Evolutionary conservation across 2,113 vertebrate genomes (phyloP).

Genomic region (Ageneiosus marmoratus): DNA sequence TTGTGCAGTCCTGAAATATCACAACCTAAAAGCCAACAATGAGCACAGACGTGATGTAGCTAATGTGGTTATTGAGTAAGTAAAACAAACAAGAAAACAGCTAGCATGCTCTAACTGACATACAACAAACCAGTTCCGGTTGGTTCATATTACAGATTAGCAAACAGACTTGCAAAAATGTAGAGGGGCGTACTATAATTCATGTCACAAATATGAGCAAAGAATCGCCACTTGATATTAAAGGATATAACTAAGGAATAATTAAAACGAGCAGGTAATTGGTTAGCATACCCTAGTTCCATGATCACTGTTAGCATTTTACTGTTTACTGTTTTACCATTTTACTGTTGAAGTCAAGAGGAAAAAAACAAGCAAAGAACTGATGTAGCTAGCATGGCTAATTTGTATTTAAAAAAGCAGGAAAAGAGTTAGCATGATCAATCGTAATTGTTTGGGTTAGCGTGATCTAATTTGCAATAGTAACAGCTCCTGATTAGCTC

Average conservation of each 20-base stretch:
- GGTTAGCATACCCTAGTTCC: neutral
- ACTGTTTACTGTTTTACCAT: neutral
- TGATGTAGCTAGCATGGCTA: neutral
- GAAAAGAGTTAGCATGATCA: neutral
- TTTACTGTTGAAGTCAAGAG: neutral
- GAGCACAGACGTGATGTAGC: neutral
- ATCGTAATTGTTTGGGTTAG: neutral
- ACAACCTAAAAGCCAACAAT: neutral
- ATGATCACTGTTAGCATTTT: neutral
- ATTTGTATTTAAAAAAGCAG: neutral
- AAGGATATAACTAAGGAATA: neutral
- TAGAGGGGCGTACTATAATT: neutral
- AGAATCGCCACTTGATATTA: neutral
- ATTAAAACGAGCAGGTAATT: neutral
- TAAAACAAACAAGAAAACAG: neutral
- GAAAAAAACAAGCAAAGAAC: neutral
- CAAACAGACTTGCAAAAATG: neutral
- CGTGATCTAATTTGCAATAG: slow-evolving; percentile 7
- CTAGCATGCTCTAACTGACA: neutral
- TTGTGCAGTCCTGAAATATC: too few relatives aligned
- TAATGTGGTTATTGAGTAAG: neutral
- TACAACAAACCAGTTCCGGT: neutral
- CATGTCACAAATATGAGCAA: neutral
- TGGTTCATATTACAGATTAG: neutral
- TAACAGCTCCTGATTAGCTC: neutral